These are phyloP conservation scores for Nebria salina DNA, from an alignment of 2,888 invertebrate genomes.

Conservation along the genomic window DNA sequence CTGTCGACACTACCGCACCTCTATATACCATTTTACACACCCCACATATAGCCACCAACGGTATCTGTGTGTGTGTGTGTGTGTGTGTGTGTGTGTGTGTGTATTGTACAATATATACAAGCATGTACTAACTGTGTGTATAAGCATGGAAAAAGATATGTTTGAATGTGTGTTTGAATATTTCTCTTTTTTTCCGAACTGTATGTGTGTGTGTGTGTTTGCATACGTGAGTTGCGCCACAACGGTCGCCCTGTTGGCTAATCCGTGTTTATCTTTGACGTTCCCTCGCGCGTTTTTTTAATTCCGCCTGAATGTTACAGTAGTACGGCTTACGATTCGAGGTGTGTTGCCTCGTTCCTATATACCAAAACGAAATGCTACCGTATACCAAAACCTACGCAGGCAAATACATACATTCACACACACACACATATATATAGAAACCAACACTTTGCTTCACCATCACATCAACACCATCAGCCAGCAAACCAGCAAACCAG, in stretches of 20 bases:
- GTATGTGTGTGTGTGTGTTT: not conserved
- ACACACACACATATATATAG: not conserved
- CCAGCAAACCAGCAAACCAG: not conserved
- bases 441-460: not conserved
- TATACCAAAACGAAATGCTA: not conserved
- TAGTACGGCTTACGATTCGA: not conserved
- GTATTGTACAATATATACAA: not conserved
- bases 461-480: not conserved
- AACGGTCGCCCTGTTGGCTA: conserved; percentile 27
- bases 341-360: not conserved
- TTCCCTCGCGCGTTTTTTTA: conserved; percentile 37
- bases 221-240: conserved; percentile 11
- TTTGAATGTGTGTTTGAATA: not conserved
- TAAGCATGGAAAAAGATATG: not conserved
- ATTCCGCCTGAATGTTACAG: conserved; percentile 28
- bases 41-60: not conserved
- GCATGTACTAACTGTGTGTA: no score
- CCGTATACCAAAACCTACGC: not conserved
- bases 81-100: not conserved
- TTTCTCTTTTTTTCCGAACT: not conserved
- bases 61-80: not conserved
- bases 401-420: no score
- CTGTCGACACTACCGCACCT: not conserved
- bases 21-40: not conserved
- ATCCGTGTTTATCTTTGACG: conserved; percentile 44